Base-by-base conservation (phyloP, 2,797 vertebrate species). In the Sphenopsis melanotis region DNA sequence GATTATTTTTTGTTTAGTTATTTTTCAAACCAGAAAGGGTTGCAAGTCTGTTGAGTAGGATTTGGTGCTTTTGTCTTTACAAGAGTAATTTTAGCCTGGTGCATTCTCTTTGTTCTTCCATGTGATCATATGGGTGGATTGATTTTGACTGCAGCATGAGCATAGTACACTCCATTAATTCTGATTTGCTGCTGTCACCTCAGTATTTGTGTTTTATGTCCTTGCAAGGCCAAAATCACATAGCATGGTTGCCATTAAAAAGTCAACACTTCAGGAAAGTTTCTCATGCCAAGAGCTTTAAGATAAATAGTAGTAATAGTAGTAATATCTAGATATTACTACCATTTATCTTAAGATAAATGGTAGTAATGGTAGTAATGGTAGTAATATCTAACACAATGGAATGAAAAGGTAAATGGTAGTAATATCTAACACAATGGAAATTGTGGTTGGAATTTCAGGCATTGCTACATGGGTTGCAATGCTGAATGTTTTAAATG, bases 11-110 rank as follows among this genome's bases (percentile, higher is more conserved):
- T 78, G 2, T 93, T 96, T 71, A 74, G 34, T 77, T 83, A 6
- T 94, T 96, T 96, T 97, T 96, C 80, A 93, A 84, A 94, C 66
- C 44, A 84, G 93, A 91, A 84, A 29, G 61, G 52, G 70, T 91
- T 94, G 81, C 68, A 64, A 85, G 46, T 64, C 34, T 83, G 34
- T 80, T 70, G 86, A 79, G 59, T 77, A 76, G 68, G 95, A 94
- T 86, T 89, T 77, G 72, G 65, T 74, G 75, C 53, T 94, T 87
- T 71, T 7, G 3, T 87, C 84, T 92, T 94, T 92, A 63, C 74
- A 88, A 90, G 80, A 92, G 76, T 86, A 71, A 41, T 66, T 91
- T 81, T 89, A 93, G 61, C 94, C 90, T 84, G 64, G 74, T 94
- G 91, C 90, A 23, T 90, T 87, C 70, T 63, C 75, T 94, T 95